Base-by-base conservation (phyloP, 2,888 invertebrate genomes). In the Eristalis arbustorum region DNA sequence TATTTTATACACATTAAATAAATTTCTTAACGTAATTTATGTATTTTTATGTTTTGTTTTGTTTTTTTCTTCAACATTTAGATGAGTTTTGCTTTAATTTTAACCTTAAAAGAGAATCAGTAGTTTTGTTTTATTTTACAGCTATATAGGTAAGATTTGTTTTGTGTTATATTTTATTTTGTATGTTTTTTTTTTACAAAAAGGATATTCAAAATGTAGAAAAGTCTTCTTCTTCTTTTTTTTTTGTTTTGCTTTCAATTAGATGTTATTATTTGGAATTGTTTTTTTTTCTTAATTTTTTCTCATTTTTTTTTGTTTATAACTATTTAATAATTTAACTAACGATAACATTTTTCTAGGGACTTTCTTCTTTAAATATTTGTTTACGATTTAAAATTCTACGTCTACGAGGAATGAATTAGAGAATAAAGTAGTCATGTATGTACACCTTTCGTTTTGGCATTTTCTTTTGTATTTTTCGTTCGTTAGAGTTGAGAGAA, bases 151-250 rank as follows among this genome's bases (percentile, higher is more conserved):
- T 66, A 77, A 85, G 74, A 85, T 83, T 88, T 85, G 23, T 69
- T 81, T 56, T 49, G 49, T 49, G 49, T 49, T 49, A 49, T 66
- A n/a, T 81, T 73, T 68, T 18, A 34, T 61, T 56, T 56, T 73
- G 22, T 72, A 66, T 68, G 5, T 31, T 5, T 71, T 88, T 66
- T 81, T 83, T 84, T 85, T 80, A 83, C 79, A 80, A 84, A 83
- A 88, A 88, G 69, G 79, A 84, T 77, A 83, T 85, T 85, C 80
- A 88, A 88, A 87, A 79, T 85, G 81, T 81, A 88, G 84, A 88
- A 84, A 88, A 88, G 80, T 81, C 74, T 72, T 84, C 22, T 25
- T 72, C 67, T 69, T 83, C 75, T 66, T 67, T 49, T 68, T 49
- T 72, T 72, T 69, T 83, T 81, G 61, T 67, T 49, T 68, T 49